These are phyloP conservation scores for Microtus oregoni DNA, from an alignment of 2,113 vertebrate species.

Conservation along the genomic window DNA sequence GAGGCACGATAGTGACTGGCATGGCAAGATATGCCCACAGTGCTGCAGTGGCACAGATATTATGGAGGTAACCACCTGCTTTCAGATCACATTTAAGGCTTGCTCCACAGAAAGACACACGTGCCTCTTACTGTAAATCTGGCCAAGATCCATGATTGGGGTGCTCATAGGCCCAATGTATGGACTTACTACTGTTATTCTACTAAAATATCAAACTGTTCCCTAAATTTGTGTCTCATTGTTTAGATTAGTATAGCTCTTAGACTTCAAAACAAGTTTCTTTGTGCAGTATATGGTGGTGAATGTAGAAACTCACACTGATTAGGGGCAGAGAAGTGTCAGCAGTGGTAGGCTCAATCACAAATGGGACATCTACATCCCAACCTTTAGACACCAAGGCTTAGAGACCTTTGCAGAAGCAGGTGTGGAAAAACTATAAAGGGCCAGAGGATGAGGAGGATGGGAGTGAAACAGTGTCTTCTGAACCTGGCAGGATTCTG, in stretches of 20 bases:
- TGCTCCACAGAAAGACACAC: background rate
- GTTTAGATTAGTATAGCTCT: background rate
- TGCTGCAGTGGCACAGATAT: background rate
- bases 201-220: background rate
- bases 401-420: background rate
- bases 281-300: background rate
- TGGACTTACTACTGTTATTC: background rate
- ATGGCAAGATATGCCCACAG: background rate
- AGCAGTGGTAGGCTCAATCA: no score
- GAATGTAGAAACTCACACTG: background rate
- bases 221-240: background rate
- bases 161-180: background rate
- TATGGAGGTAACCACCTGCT: background rate
- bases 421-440: background rate
- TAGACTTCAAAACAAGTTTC: no score
- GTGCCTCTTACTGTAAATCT: background rate
- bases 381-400: background rate
- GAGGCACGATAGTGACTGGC: background rate
- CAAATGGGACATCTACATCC: background rate
- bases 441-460: background rate
- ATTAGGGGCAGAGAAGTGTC: background rate
- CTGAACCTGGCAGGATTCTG: background rate
- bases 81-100: background rate
- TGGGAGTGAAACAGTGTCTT: background rate
- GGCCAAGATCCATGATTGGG: background rate